These are phyloP conservation scores for Cherax destructor DNA, from an alignment of 1,140 invertebrate genomes.

Conservation along the genomic window DNA sequence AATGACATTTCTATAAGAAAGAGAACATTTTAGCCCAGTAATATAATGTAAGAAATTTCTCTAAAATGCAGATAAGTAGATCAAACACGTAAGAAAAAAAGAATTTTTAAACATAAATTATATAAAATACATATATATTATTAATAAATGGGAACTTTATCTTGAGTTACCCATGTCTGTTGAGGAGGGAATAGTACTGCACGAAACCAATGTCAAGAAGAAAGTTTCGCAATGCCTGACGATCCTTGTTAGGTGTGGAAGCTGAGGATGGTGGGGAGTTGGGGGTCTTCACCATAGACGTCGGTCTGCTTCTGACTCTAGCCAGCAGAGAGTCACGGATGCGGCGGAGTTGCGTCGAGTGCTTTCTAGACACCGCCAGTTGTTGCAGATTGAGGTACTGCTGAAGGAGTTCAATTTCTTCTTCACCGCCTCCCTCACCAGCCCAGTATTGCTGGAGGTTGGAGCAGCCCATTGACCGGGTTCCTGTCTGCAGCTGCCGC, in stretches of 20 bases:
- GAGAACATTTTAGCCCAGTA: no score
- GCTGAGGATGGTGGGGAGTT: background rate
- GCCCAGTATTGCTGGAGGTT: conserved; percentile 48
- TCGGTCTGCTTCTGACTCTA: conserved; percentile 39
- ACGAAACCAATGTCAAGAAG: conserved; percentile 66
- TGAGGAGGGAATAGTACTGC: conserved; percentile 59
- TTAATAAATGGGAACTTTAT: no score
- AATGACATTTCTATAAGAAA: no score
- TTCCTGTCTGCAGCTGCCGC: background rate
- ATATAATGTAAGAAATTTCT: background rate
- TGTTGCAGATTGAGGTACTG: conserved; percentile 65
- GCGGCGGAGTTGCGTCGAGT: conserved; percentile 53
- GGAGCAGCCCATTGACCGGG: background rate
- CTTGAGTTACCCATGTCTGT: conserved; percentile 53
- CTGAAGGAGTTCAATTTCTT: conserved; percentile 59
- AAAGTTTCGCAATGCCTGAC: conserved; percentile 55
- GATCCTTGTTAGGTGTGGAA: conserved; percentile 24
- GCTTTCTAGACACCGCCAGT: conserved; percentile 49
- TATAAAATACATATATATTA: no score
- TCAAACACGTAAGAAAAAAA: background rate
- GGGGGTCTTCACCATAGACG: conserved; percentile 28
- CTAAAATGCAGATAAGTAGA: background rate
- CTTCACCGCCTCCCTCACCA: conserved; percentile 26
- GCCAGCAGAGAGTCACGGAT: conserved; percentile 58
- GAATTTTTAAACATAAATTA: no score